Base-by-base conservation (phyloP, 2,113 vertebrate genomes). In the Gracilinanus agilis region DNA sequence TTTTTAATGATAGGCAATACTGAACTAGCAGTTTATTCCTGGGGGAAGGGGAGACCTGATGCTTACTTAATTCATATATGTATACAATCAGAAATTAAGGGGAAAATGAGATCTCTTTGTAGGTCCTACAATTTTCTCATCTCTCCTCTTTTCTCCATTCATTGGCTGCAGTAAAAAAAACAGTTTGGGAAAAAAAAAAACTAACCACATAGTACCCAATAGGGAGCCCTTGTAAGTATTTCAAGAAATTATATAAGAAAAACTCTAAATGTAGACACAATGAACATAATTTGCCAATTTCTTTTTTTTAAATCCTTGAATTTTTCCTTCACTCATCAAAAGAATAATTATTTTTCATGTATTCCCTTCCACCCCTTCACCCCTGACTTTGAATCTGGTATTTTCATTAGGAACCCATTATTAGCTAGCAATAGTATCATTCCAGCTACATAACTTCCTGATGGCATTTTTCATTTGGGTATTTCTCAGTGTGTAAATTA, bases 401-500 rank as follows among this genome's bases (percentile, higher is more conserved):
- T 24, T 88, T 91, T 92, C 92, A 91, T 8, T 24, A 29, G 21
- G 88, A 88, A 27, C 34, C 13, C 2, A 90, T 94, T 95, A 3
- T 58, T 94, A 93, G 24, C 55, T 44, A 90, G 3, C 16, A 53
- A 88, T 89, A 54, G 44, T 34, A n/a, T 44, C 44, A 94, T 96
- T 97, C 9, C 67, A 94, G 1, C 91, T 91, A 90, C 96, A 96
- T 27, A 97, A 55, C 91, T 97, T 98, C 61, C 53, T 97, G 89
- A 98, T 75, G 58, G 97, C 96, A 21, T 88, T 95, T 96, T 98
- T 98, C 95, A 98, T 94, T 44, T 98, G 96, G 44, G 90, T 2
- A 0, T 98, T 98, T 44, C 94, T 93, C 3, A 98, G 88, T 0
- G 93, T 98, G n/a, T 98, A 98, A 94, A 98, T 98, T 61, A 98